Evolutionary conservation across 2,113 vertebrate genomes (phyloP), one percentile per base, ranked within the genome.

Genomic region (Euleptes europaea): DNA sequence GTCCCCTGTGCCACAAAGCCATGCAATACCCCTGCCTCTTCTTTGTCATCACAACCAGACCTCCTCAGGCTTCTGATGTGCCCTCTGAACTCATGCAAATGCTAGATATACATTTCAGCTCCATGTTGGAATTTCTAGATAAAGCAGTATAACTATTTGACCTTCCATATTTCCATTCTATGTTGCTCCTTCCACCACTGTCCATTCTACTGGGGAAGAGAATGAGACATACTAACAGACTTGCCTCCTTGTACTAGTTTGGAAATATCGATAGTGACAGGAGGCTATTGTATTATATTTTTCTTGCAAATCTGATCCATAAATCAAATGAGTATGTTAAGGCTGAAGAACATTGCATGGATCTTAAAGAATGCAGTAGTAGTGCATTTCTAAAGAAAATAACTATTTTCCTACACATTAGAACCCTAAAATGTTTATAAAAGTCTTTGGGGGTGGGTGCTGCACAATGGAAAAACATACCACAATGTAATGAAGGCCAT

Each of bases 381-480:
- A 88, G 17, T n/a, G 1, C 84, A 60, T 91, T 94, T 84, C 82
- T 91, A 90, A 87, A 90, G 90, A 89, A 87, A 91, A 92, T 74
- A 81, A 79, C 49, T 1, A 0, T 73, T 65, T 80, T 44, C 63
- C 26, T 63, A 38, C n/a, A 73, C 10, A 49, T 80, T 78, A 63
- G 76, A 85, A 79, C 70, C 57, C 76, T 65, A 72, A 72, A 28
- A 44, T 94, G 91, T 93, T 95, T 93, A 80, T 89, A 85, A 94
- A 90, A 89, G 80, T 91, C 93, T 89, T 54, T 76, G 85, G 84
- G 87, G 91, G 83, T 84, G 90, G 57, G n/a, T 42, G 42, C 96
- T 95, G 93, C 91, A 90, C 93, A 94, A 92, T 81, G 86, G 92
- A 90, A 94, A 94, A 91, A 91, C 87, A 90, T 86, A 31, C 13